Percentiles rank a stretch among this genome's conserved stretches.
These are phyloP conservation scores for Aporrectodea caliginosa DNA, from an alignment of 1,140 invertebrate genomes.

Conservation along the genomic window DNA sequence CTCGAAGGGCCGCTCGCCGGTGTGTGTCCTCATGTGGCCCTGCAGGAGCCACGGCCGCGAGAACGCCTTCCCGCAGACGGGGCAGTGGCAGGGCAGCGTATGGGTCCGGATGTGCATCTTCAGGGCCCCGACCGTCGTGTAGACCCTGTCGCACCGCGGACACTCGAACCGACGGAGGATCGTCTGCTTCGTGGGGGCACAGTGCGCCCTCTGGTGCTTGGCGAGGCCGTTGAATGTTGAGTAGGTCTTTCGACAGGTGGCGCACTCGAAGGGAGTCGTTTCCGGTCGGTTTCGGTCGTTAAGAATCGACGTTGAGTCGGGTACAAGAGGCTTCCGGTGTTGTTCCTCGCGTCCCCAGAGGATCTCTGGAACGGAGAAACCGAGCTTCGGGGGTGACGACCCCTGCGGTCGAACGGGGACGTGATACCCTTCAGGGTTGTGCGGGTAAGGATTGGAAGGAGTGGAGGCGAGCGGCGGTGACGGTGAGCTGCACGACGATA, in stretches of 20 bases:
- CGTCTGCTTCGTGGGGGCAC: slow-evolving; percentile 56
- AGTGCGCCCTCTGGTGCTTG: slow-evolving; percentile 95
- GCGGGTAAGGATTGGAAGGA: no score
- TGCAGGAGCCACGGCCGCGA: slow-evolving; percentile 93
- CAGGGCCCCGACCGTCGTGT: slow-evolving; percentile 92
- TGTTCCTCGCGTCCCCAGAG: no score
- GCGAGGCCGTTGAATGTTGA: slow-evolving; percentile 92
- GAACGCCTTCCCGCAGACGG: slow-evolving; percentile 93
- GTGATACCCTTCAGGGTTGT: no score
- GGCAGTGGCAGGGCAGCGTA: slow-evolving; percentile 94
- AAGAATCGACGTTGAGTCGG: no score
- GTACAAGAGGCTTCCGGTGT: no score
- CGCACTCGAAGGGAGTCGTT: slow-evolving; percentile 83
- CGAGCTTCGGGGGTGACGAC: no score
- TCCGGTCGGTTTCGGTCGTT: no score
- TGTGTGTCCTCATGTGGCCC: slow-evolving; percentile 57
- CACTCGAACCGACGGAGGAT: slow-evolving; percentile 62
- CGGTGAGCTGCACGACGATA: no score
- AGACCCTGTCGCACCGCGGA: slow-evolving; percentile 86
- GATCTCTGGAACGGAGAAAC: no score
- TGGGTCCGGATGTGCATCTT: slow-evolving; percentile 98
- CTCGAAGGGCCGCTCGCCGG: slow-evolving; percentile 89
- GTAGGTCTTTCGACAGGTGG: slow-evolving; percentile 89
- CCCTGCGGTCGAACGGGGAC: no score
- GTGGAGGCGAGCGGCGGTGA: no score